These are phyloP conservation scores for Maniola jurtina DNA, from an alignment of 1,140 invertebrate genomes.

Conservation along the genomic window DNA sequence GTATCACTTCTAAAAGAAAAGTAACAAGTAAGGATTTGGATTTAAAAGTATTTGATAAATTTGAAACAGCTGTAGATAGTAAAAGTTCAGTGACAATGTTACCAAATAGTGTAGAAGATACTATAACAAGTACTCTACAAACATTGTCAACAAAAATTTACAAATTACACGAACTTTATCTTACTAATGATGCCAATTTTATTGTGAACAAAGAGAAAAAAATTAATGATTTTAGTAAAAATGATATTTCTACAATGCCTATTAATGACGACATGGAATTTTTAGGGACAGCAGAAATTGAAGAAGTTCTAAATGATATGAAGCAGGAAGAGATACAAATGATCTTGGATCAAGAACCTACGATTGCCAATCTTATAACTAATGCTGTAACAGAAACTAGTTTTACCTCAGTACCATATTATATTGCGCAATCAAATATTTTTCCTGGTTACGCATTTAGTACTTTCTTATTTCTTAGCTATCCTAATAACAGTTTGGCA, in stretches of 20 bases:
- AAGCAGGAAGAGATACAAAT: slow-evolving; percentile 49
- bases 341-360: slow-evolving; percentile 40
- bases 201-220: slow-evolving; percentile 9
- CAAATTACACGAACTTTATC: slow-evolving; percentile 38
- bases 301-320: slow-evolving; percentile 48
- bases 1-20: slow-evolving; percentile 31
- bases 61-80: slow-evolving; percentile 14
- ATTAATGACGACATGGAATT: slow-evolving; percentile 23
- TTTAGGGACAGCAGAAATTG: slow-evolving; percentile 44
- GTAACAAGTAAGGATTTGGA: slow-evolving; percentile 15
- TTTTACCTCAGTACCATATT: slow-evolving; percentile 32
- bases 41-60: slow-evolving; percentile 27
- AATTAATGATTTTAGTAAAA: background rate
- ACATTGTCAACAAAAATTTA: slow-evolving; percentile 32
- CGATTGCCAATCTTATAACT: slow-evolving; percentile 42
- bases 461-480: slow-evolving; percentile 21
- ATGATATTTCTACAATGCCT: slow-evolving; percentile 9
- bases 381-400: slow-evolving; percentile 48
- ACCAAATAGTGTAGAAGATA: background rate
- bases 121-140: slow-evolving; percentile 11
- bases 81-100: slow-evolving; percentile 14
- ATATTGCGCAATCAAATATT: slow-evolving; percentile 13
- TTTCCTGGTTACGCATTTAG: slow-evolving; percentile 17
- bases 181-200: slow-evolving; percentile 10
- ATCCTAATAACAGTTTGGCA: slow-evolving; percentile 3